Conservation (phyloP, 2,113 vertebrate genomes). For the Hyperoodon ampullatus region DNA sequence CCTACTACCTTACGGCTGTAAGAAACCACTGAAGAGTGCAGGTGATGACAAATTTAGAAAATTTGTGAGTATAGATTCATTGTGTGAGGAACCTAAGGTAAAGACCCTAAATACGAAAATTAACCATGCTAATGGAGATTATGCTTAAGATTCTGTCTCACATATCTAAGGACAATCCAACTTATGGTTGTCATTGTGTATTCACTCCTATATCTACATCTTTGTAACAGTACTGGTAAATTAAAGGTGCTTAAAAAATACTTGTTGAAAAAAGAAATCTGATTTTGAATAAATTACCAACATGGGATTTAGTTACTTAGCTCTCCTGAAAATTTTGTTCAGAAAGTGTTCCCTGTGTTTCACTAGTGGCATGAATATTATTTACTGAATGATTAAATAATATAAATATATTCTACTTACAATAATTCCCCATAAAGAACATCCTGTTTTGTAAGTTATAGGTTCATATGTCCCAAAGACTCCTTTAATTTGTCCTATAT, state of each 20-base stretch:
- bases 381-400: constrained; percentile 35
- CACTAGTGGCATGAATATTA: background rate
- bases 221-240: background rate
- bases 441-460: constrained; percentile 70
- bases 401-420: constrained; percentile 69
- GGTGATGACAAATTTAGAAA: background rate
- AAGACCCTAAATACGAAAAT: background rate
- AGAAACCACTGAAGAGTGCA: background rate
- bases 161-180: background rate
- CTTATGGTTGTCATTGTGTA: background rate
- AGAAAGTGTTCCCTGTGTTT: background rate
- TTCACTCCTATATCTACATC: background rate
- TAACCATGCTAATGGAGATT: background rate
- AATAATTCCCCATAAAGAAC: constrained; percentile 64
- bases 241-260: background rate
- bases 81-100: background rate
- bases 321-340: constrained; percentile 15
- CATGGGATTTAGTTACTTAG: constrained; percentile 11
- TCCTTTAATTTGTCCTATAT: constrained; percentile 71
- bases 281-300: constrained; percentile 15
- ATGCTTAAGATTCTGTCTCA: background rate
- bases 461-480: constrained; percentile 72
- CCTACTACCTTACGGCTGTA: background rate
- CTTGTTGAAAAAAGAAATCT: constrained; percentile 1
- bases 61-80: background rate